Evolutionary conservation across 1,140 invertebrate species (phyloP).

Genomic region (Homarus americanus): DNA sequence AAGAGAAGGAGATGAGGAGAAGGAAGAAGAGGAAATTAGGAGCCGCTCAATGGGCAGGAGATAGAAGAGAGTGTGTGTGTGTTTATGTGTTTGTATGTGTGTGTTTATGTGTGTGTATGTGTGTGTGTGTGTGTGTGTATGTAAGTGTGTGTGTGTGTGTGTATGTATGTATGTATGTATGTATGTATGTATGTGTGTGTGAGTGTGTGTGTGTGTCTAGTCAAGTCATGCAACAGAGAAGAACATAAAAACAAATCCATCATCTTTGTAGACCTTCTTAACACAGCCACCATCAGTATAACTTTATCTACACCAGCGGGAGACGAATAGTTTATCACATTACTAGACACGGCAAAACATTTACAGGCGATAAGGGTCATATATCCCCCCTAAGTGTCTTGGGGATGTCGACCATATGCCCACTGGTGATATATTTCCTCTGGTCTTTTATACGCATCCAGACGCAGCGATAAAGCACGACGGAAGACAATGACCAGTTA

Average conservation of each 20-base stretch:
- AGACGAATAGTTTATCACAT: neutral
- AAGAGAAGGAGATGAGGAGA: too few relatives aligned
- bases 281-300: too few relatives aligned
- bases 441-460: neutral
- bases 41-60: too few relatives aligned
- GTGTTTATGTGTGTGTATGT: too few relatives aligned
- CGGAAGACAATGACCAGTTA: neutral
- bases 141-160: neutral
- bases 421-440: neutral
- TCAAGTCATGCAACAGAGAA: neutral
- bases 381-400: neutral
- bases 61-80: too few relatives aligned
- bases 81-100: neutral
- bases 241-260: too few relatives aligned
- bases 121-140: too few relatives aligned
- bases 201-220: neutral
- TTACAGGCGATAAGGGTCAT: neutral
- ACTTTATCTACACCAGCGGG: neutral
- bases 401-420: neutral
- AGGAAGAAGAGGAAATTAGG: too few relatives aligned
- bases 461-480: neutral
- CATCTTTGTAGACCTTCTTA: too few relatives aligned
- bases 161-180: neutral
- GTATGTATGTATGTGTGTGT: conserved; percentile 2
- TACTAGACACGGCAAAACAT: neutral